Percentiles rank a stretch among this genome's conserved stretches.
phyloP scores from a whole-genome alignment of 1,140 invertebrate species.

The Apis mellifera region DNA sequence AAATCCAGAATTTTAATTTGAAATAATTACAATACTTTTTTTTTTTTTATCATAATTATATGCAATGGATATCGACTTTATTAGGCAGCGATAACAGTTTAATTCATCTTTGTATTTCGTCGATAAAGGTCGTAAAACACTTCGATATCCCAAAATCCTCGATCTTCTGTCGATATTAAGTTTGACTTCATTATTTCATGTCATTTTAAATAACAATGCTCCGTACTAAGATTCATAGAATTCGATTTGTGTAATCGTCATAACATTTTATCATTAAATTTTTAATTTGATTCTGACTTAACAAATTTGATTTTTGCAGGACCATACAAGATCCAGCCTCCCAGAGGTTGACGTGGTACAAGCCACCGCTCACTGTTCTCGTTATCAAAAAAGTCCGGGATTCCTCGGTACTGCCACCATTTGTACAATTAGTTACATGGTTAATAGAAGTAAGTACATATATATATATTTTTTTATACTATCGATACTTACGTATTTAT shows the following conservation, averaged over 20 bases:
- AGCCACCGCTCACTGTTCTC: conserved; percentile 95
- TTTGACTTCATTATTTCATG: not conserved
- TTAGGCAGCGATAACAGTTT: not conserved
- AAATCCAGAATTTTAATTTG: not conserved
- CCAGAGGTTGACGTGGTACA: conserved; percentile 97
- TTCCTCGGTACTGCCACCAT: conserved; percentile 92
- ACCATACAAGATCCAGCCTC: conserved; percentile 98
- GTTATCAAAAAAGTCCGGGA: conserved; percentile 98
- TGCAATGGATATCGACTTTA: not conserved
- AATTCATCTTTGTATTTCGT: not conserved
- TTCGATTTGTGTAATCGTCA: conserved; percentile 30
- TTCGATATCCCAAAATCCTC: not conserved
- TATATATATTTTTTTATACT: no score
- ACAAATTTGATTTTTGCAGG: conserved; percentile 82
- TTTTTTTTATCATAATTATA: not conserved
- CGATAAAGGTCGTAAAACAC: not conserved
- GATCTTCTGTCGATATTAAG: not conserved
- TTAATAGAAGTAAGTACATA: conserved; percentile 88
- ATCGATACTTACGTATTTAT: no score
- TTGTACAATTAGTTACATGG: conserved; percentile 97
- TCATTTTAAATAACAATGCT: not conserved
- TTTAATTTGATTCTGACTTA: not conserved
- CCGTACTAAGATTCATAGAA: not conserved
- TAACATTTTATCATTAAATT: conserved; percentile 25
- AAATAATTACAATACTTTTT: not conserved